Evolutionary conservation across 2,888 invertebrate genomes (phyloP), one percentile per base, ranked within the genome.

Genomic region (Lepidochrysops patricia): DNA sequence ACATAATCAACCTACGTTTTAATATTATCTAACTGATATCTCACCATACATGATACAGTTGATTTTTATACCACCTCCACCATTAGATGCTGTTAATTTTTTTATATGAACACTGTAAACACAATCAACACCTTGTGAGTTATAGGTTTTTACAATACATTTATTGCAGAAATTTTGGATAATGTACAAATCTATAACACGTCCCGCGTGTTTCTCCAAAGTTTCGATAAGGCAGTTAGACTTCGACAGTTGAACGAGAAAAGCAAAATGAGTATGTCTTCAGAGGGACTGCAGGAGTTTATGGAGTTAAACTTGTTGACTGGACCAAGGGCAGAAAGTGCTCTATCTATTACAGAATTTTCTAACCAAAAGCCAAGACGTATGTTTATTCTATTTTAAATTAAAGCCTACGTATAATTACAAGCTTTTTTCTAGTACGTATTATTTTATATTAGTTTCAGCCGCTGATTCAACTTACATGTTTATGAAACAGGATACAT

Each of bases 191-290:
- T 94, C 25, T 90, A 91, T 35, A 91, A 91, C 35, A 80, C 82
- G 0, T 92, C 91, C 0, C 90, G 92, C 70, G 80, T 78, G 0
- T 94, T 94, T 70, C 83, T 94, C 48, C 90, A 91, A 74, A 87
- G 89, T 60, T 92, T 94, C 63, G 92, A 93, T 70, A 84, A 84
- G 57, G 90, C 90, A 32, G 90, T 91, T 49, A 80, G 89, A 6
- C 70, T 89, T n/a, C 79, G 88, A 1, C 87, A 88, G 61, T 60
- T 89, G 58, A 75, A 89, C 29, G 76, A 78, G 32, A 80, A 76
- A 57, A 80, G 89, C 62, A 85, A 80, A 65, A 62, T 85, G 0
- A 65, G 70, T 0, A 63, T 75, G 61, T 73, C 70, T 2, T 69
- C 70, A 2, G 70, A 76, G 23, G 86, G 88, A 0, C 72, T 71